Evolutionary conservation across 2,113 vertebrate species (phyloP), one percentile per base, ranked within the genome.

Genomic region (Eolophus roseicapilla): DNA sequence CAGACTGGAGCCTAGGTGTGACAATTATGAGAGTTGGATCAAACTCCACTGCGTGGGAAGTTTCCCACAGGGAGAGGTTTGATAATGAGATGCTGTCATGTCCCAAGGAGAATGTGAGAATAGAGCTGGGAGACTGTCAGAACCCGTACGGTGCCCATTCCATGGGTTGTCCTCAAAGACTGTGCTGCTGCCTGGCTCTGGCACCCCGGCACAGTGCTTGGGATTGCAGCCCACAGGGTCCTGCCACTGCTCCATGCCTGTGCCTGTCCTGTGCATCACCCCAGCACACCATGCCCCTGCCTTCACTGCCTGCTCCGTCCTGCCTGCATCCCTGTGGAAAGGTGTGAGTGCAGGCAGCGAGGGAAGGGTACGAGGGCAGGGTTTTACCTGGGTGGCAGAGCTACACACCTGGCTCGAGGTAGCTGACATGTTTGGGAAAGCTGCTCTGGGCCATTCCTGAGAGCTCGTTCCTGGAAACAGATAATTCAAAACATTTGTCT

Each of bases 401-500:
- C 16, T 14, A 53, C 10, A 33, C 6, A 2, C 9, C 9, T n/a
- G 53, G 21, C 49, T 70, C 0, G 0, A 82, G 53, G 65, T 17
- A 55, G n/a, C 11, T 59, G 21, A 43, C 1, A 0, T 2, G 1
- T 59, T 63, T 37, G 59, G 41, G 29, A 90, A 77, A 50, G 71
- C 25, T 85, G 33, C 53, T 81, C 59, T 2, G 2, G 10, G 52
- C 13, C 35, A 28, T 62, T 68, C 62, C 50, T 1, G 9, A 82
- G 35, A 55, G 39, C 43, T 70, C 1, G 0, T 76, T 95, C 86
- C 77, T 95, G 67, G 78, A 92, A 95, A 57, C 24, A 52, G 52
- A 68, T 69, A 82, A 93, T 95, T 94, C 49, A 65, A 89, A 95
- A 71, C 84, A 80, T 69, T 91, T 91, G 67, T 68, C 89, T 7